A percentile compares a stretch with the other conserved stretches of the same genome.
phyloP scores from a whole-genome alignment of 2,797 vertebrate genomes.

The Enteromius treurensis region DNA sequence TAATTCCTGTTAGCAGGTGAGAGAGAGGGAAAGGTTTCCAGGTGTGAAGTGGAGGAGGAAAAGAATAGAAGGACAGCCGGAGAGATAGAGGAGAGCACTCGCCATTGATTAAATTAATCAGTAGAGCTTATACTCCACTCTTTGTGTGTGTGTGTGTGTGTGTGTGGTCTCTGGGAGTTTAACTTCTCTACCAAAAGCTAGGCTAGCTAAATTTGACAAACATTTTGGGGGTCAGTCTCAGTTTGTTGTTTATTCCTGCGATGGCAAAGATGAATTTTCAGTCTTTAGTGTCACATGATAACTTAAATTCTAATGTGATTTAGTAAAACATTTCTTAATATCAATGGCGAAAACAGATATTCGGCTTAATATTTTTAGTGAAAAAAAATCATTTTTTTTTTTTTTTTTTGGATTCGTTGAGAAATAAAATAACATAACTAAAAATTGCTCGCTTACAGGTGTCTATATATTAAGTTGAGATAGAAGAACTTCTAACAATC shows the following conservation, averaged over 20 bases:
- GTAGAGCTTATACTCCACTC: neutral
- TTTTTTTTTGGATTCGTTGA: neutral
- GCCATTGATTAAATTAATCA: conserved; percentile 47
- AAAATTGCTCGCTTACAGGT: neutral
- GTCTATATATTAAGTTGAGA: neutral
- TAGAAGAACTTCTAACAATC: conserved; percentile 53
- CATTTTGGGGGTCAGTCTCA: neutral
- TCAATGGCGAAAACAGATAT: neutral
- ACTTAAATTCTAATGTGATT: neutral
- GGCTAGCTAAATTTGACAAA: too few relatives aligned
- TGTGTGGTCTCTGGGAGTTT: neutral
- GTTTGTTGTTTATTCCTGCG: too few relatives aligned
- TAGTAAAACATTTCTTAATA: neutral
- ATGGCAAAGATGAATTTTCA: too few relatives aligned
- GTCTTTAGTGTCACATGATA: neutral
- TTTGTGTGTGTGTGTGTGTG: neutral
- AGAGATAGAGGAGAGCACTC: conserved; percentile 18
- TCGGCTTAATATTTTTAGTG: neutral
- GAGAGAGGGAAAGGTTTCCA: conserved; percentile 32
- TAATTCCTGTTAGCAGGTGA: conserved; percentile 38
- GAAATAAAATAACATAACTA: neutral
- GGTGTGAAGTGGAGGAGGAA: conserved; percentile 37
- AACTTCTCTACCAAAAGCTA: neutral
- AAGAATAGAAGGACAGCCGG: conserved; percentile 36
- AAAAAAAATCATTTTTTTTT: too few relatives aligned